Evolutionary conservation across 2,888 invertebrate genomes (phyloP), one percentile per base, ranked within the genome.

Genomic region (Proisotoma minuta): DNA sequence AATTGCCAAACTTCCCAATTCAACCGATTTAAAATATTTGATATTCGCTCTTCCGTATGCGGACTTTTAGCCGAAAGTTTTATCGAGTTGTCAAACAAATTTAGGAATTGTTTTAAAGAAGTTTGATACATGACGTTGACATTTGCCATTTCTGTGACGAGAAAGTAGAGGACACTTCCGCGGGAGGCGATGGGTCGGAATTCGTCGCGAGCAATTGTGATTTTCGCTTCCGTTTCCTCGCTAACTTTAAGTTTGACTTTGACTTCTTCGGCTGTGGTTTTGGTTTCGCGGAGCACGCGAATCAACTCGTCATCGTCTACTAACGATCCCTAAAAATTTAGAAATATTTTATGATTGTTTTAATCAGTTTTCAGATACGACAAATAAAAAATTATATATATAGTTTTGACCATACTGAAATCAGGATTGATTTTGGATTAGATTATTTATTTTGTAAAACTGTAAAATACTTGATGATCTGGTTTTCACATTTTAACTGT

Each of bases 51-150:
- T 71, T 85, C 85, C 0, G 94, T 91, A 29, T 89, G 82, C 49
- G 86, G 84, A 68, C 87, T 93, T 78, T 92, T 94, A 5, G 85
- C 84, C 0, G 95, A 94, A 57, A 77, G 49, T 62, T 69, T 70
- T n/a, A 97, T 96, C 0, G 96, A 94, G 75, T 87, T 88, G 77
- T 97, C 95, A 76, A 97, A 97, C 67, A 96, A 87, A 12, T 85
- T 90, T 48, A 97, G 80, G 79, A 97, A 97, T 77, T 97, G 96
- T 76, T 91, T 91, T 54, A 97, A 80, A 0, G 96, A 93, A 74
- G 95, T 96, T 78, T 97, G 97, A 76, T 97, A 97, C 96, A 97
- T 97, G 8, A 87, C 84, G 76, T 95, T 96, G 0, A 97, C 95
- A 76, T 92, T 88, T 75, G 91, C 91, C 95, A 97, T 95, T 81